Base-by-base conservation (phyloP, 2,797 vertebrate genomes). In the Leptatherina wallacei region DNA sequence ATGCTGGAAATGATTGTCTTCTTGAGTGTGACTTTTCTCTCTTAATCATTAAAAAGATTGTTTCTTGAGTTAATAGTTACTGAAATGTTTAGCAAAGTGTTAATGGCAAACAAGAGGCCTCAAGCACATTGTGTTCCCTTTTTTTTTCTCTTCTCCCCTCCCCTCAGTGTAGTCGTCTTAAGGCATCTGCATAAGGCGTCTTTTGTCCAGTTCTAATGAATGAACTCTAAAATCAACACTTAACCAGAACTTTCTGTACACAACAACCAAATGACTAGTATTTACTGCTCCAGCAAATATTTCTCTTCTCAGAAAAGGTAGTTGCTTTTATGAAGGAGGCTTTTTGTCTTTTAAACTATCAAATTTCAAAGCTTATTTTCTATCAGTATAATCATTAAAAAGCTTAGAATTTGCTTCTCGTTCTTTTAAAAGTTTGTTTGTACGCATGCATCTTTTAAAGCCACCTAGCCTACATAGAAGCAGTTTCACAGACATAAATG, bases 31-130 rank as follows among this genome's bases (percentile, higher is more conserved):
- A 49, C 52, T 32, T 71, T 67, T 80, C 18, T 56, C 55, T 58
- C 56, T 75, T 58, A 85, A 78, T 82, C 38, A 83, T 84, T 88
- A 60, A 55, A 78, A 59, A 61, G 2, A 71, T 75, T 40, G 1
- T 44, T 30, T 35, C 55, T 81, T 69, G 16, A 70, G 87, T 88
- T 87, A 79, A 82, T 85, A 61, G 89, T 85, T 82, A 78, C 36
- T 65, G 59, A 68, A 80, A 75, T 76, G 47, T 73, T 72, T 57
- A 71, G 69, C 73, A 10, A 57, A 1, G 33, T 32, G 71, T 85
- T 82, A 82, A 87, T 83, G 65, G 44, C 49, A 82, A 82, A 84
- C 81, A 22, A 40, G 54, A 65, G 33, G 49, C 71, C 65, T 64
- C 1, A 0, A 69, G 60, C 42, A 75, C 82, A 70, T 16, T n/a